Evolutionary conservation across 1,140 invertebrate species (phyloP).

Genomic region (Pseudobourletiella spinata): DNA sequence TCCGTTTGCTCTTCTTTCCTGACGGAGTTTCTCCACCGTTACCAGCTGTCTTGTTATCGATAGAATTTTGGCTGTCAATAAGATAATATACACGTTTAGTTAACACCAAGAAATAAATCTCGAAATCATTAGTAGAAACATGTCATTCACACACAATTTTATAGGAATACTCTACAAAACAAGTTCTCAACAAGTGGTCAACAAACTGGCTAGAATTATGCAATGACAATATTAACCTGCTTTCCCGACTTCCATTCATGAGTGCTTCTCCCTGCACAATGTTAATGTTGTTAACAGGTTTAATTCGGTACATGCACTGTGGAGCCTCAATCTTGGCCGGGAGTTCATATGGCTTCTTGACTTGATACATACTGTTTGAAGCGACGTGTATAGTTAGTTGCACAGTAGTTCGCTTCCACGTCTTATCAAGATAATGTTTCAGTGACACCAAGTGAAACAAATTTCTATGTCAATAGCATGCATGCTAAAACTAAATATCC

Average conservation of each 20-base stretch:
- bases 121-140: background rate
- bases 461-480: too few relatives aligned
- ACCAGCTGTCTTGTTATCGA: too few relatives aligned
- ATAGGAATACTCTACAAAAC: background rate
- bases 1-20: too few relatives aligned
- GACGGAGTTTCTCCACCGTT: too few relatives aligned
- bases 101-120: too few relatives aligned
- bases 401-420: too few relatives aligned
- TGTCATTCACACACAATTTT: background rate
- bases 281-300: background rate
- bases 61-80: too few relatives aligned
- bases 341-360: background rate
- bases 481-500: too few relatives aligned
- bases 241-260: background rate
- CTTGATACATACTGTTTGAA: background rate
- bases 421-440: too few relatives aligned
- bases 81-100: too few relatives aligned
- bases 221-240: background rate
- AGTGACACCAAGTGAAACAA: too few relatives aligned
- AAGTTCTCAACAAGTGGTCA: background rate
- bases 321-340: background rate
- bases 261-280: background rate
- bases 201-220: background rate
- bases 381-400: too few relatives aligned
- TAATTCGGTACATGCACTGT: background rate